Base-by-base conservation (phyloP, 2,113 vertebrate genomes). In the Spea multiplicata region DNA sequence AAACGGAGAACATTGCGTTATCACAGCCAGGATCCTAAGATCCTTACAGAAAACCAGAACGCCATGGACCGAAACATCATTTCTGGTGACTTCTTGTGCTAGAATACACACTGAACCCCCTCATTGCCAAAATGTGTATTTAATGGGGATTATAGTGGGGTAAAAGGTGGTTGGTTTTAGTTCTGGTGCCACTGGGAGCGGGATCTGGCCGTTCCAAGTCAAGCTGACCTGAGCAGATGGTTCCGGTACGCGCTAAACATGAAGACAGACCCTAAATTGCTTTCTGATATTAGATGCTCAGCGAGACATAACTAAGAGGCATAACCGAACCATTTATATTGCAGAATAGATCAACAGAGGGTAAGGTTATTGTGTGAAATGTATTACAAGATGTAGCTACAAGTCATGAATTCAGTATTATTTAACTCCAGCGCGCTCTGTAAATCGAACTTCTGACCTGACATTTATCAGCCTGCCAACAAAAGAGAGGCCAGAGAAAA, bases 231-330 rank as follows among this genome's bases (percentile, higher is more conserved):
- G 30, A 30, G 30, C 30, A 30, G 30, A 30, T 30, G 30, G 30
- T 30, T 30, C 30, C 30, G 1, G 30, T 30, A 45, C 83, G 89
- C 86, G 97, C 97, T 13, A 12, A 59, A 13, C 12, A 59, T 59
- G 94, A 98, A 96, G 50, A 96, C 95, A 16, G 97, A 89, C 87
- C 89, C 12, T 57, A 4, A 57, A 57, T 13, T 13, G 5, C 62
- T 17, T 5, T 10, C 30, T 65, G 5, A 65, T 65, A 44, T 17
- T 5, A 65, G 7, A 65, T 17, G 62, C 62, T 65, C 62, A 65
- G 62, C 16, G 17, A 65, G 62, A 30, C 62, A 5, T 30, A 6
- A 65, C 30, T 30, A 30, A 30, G 30, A 66, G 47, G 5, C 9
- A 30, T 8, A 62, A 3, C 45, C 44, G n/a, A 50, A 14, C 46